A percentile compares a stretch with the other conserved stretches of the same genome.
Evolutionary conservation across 2,888 invertebrate species (phyloP).

Genomic region (Agrilus mali): DNA sequence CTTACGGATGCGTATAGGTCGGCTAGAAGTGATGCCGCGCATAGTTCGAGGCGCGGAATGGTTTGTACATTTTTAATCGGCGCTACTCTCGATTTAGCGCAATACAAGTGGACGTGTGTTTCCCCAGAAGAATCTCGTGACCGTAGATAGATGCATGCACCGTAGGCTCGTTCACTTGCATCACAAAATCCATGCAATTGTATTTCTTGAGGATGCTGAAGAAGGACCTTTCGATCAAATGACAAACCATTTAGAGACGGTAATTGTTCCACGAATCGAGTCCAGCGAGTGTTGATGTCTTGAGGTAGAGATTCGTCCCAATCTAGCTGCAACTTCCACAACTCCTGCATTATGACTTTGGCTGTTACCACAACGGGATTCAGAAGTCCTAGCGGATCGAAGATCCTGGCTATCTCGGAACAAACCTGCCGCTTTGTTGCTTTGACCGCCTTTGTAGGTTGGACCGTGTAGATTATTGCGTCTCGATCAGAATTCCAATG

Average conservation of each 20-base stretch:
- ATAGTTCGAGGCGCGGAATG: constrained; percentile 18
- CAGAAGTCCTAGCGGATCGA: constrained; percentile 15
- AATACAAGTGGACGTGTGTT: constrained; percentile 1
- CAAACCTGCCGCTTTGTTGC: constrained; percentile 3
- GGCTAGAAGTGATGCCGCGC: constrained; percentile 16
- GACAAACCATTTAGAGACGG: constrained; percentile 1
- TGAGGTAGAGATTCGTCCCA: constrained; percentile 18
- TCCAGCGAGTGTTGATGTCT: constrained; percentile 5
- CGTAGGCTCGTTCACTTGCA: constrained; percentile 7
- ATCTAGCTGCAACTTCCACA: constrained; percentile 14
- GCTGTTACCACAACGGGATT: constrained; percentile 15
- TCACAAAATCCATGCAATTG: constrained; percentile 14
- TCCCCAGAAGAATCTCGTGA: neutral
- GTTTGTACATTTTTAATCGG: constrained; percentile 9
- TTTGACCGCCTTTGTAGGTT: no score
- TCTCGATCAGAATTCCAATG: constrained; percentile 4
- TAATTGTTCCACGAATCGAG: constrained; percentile 1
- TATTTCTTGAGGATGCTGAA: neutral
- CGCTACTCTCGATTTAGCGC: constrained; percentile 8
- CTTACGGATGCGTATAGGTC: constrained; percentile 8
- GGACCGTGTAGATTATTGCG: constrained; percentile 1
- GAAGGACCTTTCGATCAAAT: no score
- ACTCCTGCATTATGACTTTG: constrained; percentile 17
- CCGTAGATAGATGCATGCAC: constrained; percentile 4
- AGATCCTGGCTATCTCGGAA: constrained; percentile 12